Conservation (phyloP, 2,113 vertebrate species). For the Pituophis catenifer region DNA sequence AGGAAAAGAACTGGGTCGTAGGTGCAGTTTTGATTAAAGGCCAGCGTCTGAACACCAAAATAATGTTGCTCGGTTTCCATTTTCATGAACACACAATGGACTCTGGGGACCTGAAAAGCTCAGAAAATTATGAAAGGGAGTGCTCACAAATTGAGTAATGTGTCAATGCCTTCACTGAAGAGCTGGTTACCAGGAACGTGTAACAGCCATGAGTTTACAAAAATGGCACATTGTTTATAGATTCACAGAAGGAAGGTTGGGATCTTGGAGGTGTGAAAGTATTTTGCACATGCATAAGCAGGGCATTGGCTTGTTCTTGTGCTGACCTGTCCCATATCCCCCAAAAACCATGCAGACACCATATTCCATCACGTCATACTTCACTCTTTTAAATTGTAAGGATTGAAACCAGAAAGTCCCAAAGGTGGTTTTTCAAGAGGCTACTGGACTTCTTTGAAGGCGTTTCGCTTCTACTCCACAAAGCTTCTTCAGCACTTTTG, state of each 20-base stretch:
- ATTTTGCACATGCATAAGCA: background rate
- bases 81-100: background rate
- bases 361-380: background rate
- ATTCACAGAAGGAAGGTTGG: background rate
- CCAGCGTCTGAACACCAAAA: constrained; percentile 35
- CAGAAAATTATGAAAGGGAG: background rate
- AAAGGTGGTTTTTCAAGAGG: too few species aligned
- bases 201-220: background rate
- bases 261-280: background rate
- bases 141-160: background rate
- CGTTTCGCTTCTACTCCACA: too few species aligned
- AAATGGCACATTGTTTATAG: background rate
- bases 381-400: background rate
- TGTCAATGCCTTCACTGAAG: background rate
- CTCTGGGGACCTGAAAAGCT: background rate
- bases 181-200: too few species aligned
- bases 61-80: constrained; percentile 4
- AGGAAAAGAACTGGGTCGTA: background rate
- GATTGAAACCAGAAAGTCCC: background rate
- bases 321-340: background rate
- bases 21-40: constrained; percentile 46
- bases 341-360: background rate
- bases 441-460: too few species aligned
- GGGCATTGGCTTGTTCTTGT: background rate
- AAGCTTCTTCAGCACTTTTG: too few species aligned